These are phyloP conservation scores for Molossus alvarezi DNA, from an alignment of 2,797 vertebrate genomes.

Conservation along the genomic window DNA sequence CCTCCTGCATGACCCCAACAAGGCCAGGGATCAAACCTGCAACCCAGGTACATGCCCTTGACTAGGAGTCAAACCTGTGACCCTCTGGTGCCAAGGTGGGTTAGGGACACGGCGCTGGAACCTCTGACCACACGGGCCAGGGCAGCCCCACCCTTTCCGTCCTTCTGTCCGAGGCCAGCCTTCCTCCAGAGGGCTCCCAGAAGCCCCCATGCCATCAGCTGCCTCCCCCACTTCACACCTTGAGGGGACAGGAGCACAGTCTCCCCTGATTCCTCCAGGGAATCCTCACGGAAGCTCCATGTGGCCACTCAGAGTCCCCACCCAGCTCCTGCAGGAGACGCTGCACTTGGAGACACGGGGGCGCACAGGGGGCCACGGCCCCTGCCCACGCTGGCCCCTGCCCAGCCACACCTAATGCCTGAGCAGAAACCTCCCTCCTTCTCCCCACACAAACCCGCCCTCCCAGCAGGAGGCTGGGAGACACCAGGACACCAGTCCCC, in stretches of 20 bases:
- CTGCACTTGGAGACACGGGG: rapidly evolving
- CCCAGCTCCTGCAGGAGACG: background rate
- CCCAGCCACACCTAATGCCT: rapidly evolving
- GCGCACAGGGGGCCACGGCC: background rate
- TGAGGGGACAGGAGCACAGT: rapidly evolving
- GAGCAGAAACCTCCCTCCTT: rapidly evolving
- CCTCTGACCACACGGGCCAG: too few species aligned
- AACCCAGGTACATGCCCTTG: too few species aligned
- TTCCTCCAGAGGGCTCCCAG: rapidly evolving
- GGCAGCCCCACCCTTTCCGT: background rate
- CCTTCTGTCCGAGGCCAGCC: background rate
- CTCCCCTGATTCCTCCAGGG: rapidly evolving
- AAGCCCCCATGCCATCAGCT: rapidly evolving
- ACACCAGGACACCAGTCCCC: background rate
- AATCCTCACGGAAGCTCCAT: rapidly evolving
- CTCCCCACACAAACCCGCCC: rapidly evolving
- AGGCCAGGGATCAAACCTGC: too few species aligned
- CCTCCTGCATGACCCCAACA: too few species aligned
- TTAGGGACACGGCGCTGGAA: too few species aligned
- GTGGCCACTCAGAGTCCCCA: background rate
- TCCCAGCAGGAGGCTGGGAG: rapidly evolving
- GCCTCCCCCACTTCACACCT: background rate
- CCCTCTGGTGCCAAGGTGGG: too few species aligned
- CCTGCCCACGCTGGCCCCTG: background rate
- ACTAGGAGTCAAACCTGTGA: too few species aligned